Base-by-base conservation (phyloP, 2,113 vertebrate species). In the Nanorana parkeri region DNA sequence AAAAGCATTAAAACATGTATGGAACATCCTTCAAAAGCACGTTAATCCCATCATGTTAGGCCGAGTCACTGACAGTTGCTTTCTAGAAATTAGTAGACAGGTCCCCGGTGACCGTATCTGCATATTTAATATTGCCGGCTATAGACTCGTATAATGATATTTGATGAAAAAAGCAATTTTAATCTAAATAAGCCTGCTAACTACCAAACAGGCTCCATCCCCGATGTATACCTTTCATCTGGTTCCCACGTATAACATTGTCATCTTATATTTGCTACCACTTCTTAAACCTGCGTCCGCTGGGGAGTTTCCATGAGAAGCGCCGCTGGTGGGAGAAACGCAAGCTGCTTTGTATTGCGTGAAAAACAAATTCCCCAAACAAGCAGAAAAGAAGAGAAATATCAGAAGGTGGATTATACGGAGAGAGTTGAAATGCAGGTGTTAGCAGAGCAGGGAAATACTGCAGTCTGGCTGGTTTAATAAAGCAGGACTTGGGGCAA, bases 81-180 rank as follows among this genome's bases (percentile, higher is more conserved):
- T 56, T 58, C 32, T 58, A n/a, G 68, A 58, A 74, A 81, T 74
- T 81, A 81, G 41, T 17, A 74, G 61, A 71, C 17, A 24, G 52
- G 24, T 61, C 66, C 69, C 77, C 21, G 13, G 66, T 66, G 68
- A 51, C 20, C 58, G 15, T n/a, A 60, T 74, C 16, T 81, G 68
- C 41, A 81, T 81, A 74, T 74, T 64, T 65, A 65, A 81, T 74
- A 66, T 28, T 23, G 51, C 26, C n/a, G 52, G 20, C 32, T 66
- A 66, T 74, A 74, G 69, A 51, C 16, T 61, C 56, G 20, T 6
- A 26, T 66, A 74, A 74, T 65, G 69, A 74, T 64, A 67, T 75
- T 66, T 81, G 80, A 74, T 75, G 60, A 81, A 63, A 47, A 66
- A 74, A 81, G 79, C 60, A 74, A 81, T 81, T 81, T 81, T 74